These are phyloP conservation scores for Thelaira solivaga DNA, from an alignment of 2,888 invertebrate species.

Conservation along the genomic window DNA sequence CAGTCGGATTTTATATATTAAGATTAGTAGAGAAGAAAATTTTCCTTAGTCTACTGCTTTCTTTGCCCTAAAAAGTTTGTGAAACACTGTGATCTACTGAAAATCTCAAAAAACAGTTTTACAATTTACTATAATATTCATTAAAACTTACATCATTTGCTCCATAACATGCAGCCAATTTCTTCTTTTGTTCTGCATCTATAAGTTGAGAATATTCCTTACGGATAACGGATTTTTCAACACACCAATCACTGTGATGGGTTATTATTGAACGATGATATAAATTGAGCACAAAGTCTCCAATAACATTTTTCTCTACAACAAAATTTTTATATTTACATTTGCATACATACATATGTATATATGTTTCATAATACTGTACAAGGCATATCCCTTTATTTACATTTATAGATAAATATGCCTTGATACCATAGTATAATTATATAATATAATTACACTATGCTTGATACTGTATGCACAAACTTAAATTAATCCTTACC, in stretches of 20 bases:
- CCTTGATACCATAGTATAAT: neutral
- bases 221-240: constrained; percentile 64
- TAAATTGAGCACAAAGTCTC: constrained; percentile 67
- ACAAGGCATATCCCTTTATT: too few relatives aligned
- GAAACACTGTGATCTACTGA: too few relatives aligned
- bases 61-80: too few relatives aligned
- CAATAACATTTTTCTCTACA: constrained; percentile 68
- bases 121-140: neutral
- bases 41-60: too few relatives aligned
- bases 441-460: too few relatives aligned
- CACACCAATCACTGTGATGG: constrained; percentile 64
- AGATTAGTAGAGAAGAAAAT: too few relatives aligned
- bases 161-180: constrained; percentile 50
- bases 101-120: neutral
- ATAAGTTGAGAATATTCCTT: constrained; percentile 63
- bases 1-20: too few relatives aligned
- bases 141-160: constrained; percentile 65
- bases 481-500: too few relatives aligned
- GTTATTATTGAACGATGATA: constrained; percentile 64
- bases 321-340: neutral
- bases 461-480: too few relatives aligned
- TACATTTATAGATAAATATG: neutral
- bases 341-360: neutral
- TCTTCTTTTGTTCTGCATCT: neutral
- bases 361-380: neutral